These are phyloP conservation scores for Acronicta alni DNA, from an alignment of 2,888 invertebrate genomes.

Conservation along the genomic window DNA sequence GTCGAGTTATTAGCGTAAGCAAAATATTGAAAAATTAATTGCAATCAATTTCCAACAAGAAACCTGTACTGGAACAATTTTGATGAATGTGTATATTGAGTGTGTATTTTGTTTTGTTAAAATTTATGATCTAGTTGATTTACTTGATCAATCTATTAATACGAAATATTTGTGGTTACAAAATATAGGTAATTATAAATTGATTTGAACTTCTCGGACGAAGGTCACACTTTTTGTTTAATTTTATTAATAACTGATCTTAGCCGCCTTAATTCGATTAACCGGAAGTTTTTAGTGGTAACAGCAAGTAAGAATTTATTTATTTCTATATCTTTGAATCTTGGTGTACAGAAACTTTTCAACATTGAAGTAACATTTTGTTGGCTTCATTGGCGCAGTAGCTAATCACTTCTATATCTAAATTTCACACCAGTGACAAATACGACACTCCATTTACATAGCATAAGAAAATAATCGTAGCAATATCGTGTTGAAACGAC, in stretches of 20 bases:
- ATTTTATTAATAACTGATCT: no score
- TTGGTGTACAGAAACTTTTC: no score
- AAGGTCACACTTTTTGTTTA: not conserved
- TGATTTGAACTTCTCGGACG: not conserved
- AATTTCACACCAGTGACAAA: not conserved
- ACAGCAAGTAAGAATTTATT: no score
- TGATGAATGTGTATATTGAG: conserved; percentile 40
- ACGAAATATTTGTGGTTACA: not conserved
- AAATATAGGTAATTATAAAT: not conserved
- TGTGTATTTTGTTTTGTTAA: conserved; percentile 34
- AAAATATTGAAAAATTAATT: conserved; percentile 53
- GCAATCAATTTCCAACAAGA: conserved; percentile 43
- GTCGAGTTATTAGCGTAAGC: conserved; percentile 41
- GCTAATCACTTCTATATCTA: no score
- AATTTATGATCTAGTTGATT: conserved; percentile 27
- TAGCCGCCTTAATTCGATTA: no score
- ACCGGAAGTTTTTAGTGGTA: no score
- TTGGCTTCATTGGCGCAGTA: no score
- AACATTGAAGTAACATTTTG: no score
- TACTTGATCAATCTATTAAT: conserved; percentile 7
- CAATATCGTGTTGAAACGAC: no score
- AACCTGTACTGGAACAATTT: conserved; percentile 39
- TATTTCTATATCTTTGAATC: no score
- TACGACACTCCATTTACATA: no score
- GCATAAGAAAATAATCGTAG: no score